Evolutionary conservation across 2,797 vertebrate species (phyloP).

Genomic region (Menidia menidia): DNA sequence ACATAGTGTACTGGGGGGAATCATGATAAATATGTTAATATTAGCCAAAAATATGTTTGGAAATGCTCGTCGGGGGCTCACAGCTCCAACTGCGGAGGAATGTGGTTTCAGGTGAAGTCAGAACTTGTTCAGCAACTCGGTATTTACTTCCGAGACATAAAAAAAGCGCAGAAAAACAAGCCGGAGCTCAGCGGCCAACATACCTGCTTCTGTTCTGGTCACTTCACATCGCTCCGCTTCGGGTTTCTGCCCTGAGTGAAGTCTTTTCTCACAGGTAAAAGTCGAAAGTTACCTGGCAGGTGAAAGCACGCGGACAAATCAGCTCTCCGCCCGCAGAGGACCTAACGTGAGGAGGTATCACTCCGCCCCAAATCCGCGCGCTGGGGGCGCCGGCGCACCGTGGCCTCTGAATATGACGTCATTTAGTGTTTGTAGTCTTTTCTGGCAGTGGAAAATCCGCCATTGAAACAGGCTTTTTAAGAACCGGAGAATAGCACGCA

Average conservation of each 20-base stretch:
- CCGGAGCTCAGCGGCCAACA: too few relatives aligned
- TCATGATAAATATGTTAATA: too few relatives aligned
- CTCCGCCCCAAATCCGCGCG: constrained; percentile 4
- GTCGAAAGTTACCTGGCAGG: constrained; percentile 13
- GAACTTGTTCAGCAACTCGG: constrained; percentile 25
- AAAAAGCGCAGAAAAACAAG: too few relatives aligned
- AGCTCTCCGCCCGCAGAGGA: background rate
- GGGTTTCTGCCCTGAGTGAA: background rate
- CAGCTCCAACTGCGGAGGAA: too few relatives aligned
- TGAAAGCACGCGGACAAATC: background rate
- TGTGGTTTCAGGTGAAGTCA: constrained; percentile 4
- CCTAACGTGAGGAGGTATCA: constrained; percentile 1
- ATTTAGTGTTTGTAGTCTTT: background rate
- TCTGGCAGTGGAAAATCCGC: background rate
- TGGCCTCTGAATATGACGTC: background rate
- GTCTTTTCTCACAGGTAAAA: background rate
- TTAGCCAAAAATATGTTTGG: too few relatives aligned
- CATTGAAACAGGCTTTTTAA: background rate
- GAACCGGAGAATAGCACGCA: too few relatives aligned
- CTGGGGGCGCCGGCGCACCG: background rate
- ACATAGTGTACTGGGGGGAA: too few relatives aligned
- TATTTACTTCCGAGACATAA: too few relatives aligned
- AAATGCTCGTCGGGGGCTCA: too few relatives aligned
- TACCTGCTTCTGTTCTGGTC: constrained; percentile 36
- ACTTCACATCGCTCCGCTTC: constrained; percentile 2